Conservation (phyloP, 2,113 vertebrate species). For the Phaethornis superciliosus region DNA sequence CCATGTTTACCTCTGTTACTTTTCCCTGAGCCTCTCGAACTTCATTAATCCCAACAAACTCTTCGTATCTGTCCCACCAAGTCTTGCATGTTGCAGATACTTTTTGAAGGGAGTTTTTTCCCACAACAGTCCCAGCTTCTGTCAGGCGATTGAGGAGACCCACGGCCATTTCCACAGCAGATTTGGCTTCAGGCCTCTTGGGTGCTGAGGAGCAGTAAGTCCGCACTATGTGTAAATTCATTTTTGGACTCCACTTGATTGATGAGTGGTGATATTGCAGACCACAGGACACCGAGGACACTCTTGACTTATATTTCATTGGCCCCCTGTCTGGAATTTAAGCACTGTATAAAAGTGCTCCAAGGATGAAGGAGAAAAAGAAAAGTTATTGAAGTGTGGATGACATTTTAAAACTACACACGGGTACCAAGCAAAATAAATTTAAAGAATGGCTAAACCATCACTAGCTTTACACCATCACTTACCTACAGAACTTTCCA, state of each 20-base stretch:
- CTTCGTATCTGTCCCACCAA: slow-evolving; percentile 94
- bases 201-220: slow-evolving; percentile 74
- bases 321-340: slow-evolving; percentile 2
- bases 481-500: slow-evolving; percentile 4
- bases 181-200: slow-evolving; percentile 61
- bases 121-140: slow-evolving; percentile 76
- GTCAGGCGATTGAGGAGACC: slow-evolving; percentile 69
- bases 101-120: slow-evolving; percentile 73
- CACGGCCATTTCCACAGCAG: slow-evolving; percentile 45
- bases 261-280: slow-evolving; percentile 51
- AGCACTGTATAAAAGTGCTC: background rate
- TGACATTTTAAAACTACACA: background rate
- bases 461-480: background rate
- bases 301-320: slow-evolving; percentile 75
- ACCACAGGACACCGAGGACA: slow-evolving; percentile 67
- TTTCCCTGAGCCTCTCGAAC: slow-evolving; percentile 90
- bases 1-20: slow-evolving; percentile 87
- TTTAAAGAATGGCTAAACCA: background rate
- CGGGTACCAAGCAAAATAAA: background rate
- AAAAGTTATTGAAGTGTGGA: background rate
- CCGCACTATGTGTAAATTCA: slow-evolving; percentile 52
- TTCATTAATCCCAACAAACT: slow-evolving; percentile 93
- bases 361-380: background rate
- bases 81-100: slow-evolving; percentile 73
- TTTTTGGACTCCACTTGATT: slow-evolving; percentile 46